A percentile compares a stretch with the other conserved stretches of the same genome.
phyloP scores from a whole-genome alignment of 2,888 invertebrate genomes.

The Watsonalla binaria region DNA sequence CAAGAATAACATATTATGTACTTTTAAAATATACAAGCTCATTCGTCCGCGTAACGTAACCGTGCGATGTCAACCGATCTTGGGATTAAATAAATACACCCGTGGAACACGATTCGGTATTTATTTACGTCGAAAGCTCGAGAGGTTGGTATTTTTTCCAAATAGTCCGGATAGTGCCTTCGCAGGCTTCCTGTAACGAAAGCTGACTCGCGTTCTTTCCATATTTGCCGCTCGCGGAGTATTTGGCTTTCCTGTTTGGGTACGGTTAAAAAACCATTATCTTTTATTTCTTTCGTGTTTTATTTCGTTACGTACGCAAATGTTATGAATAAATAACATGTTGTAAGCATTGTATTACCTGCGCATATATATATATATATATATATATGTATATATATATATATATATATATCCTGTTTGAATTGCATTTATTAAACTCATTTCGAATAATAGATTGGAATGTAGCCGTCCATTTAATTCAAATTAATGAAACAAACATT shows the following conservation, averaged over 20 bases:
- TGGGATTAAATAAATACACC: constrained; percentile 1
- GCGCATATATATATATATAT: background rate
- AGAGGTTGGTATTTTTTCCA: constrained; percentile 13
- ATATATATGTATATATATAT: no score
- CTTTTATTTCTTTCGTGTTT: background rate
- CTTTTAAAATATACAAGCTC: background rate
- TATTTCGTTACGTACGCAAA: background rate
- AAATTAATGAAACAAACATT: no score
- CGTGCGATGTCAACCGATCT: constrained; percentile 1
- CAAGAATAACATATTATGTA: no score
- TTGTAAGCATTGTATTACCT: background rate
- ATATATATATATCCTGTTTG: background rate
- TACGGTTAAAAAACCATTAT: constrained; percentile 4
- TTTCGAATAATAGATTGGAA: background rate
- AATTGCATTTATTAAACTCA: background rate
- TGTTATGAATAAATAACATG: background rate
- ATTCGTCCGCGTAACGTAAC: background rate
- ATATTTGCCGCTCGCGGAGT: constrained; percentile 20
- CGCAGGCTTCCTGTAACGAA: constrained; percentile 23
- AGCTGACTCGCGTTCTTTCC: constrained; percentile 23
- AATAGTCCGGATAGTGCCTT: constrained; percentile 11
- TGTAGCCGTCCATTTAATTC: no score
- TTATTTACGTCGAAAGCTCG: constrained; percentile 10
- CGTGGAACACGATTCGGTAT: constrained; percentile 3
- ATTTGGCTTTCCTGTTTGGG: constrained; percentile 8